phyloP scores from a whole-genome alignment of 2,797 vertebrate species.

The Erpetoichthys calabaricus region DNA sequence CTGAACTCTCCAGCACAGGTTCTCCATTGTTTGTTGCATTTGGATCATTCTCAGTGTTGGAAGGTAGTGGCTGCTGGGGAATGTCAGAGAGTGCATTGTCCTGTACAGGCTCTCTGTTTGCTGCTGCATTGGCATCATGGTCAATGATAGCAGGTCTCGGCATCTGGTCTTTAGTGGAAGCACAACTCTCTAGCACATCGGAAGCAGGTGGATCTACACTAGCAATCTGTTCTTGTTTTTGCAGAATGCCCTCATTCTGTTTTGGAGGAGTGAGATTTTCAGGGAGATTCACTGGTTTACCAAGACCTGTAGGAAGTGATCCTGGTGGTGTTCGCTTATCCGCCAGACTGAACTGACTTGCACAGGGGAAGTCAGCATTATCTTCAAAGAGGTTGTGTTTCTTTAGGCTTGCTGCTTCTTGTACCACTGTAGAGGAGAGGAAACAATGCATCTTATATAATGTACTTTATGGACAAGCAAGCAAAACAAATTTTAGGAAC shows the following conservation, averaged over 20 bases:
- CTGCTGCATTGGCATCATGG: conserved; percentile 1
- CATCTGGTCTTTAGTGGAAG: neutral
- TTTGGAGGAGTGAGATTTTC: neutral
- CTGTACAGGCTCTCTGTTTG: neutral
- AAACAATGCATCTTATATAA: neutral
- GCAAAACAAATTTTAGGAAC: neutral
- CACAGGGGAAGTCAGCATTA: conserved; percentile 51
- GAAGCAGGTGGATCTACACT: neutral
- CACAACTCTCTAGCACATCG: conserved; percentile 1
- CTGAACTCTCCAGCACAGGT: too few species aligned
- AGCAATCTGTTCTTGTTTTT: neutral
- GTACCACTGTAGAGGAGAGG: conserved; percentile 56
- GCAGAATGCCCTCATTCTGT: conserved; percentile 13
- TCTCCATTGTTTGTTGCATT: too few species aligned
- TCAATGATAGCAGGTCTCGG: neutral
- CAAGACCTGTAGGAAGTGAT: conserved; percentile 54
- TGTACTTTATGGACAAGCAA: neutral
- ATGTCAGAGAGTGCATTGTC: neutral
- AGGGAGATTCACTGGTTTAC: conserved; percentile 12
- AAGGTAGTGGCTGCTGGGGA: too few species aligned
- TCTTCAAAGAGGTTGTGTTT: conserved; percentile 77
- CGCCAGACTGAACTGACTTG: conserved; percentile 61
- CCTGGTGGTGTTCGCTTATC: conserved; percentile 45
- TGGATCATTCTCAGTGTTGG: too few species aligned
- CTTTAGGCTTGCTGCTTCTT: conserved; percentile 66